Base-by-base conservation (phyloP, 2,888 invertebrate genomes). In the Chrysomela aeneicollis region DNA sequence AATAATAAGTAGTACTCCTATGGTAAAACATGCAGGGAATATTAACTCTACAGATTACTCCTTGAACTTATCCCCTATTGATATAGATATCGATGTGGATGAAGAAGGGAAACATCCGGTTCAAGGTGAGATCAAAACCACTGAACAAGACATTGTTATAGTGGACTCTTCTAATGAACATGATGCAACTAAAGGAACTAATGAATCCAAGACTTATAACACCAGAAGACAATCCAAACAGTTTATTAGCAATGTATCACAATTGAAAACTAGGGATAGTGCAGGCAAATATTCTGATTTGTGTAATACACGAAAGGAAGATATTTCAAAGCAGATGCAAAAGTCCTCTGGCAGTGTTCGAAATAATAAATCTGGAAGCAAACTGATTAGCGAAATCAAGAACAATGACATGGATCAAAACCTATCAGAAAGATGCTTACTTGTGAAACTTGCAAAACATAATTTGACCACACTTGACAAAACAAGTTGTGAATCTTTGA, bases 1-100 rank as follows among this genome's bases (percentile, higher is more conserved):
- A 10, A 26, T 46, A 26, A 26, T 57, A 2, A 57, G 57, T 46
- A 57, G 57, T 57, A 57, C 57, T 6, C 57, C 57, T 15, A 57
- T 46, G 57, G 8, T 9, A 26, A 17, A 22, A 17, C 42, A 57
- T 6, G n/a, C 32, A 15, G 26, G 10, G 15, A n/a, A 26, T 9
- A 17, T 22, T 26, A 22, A 21, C 30, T 46, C 46, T 5, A 46
- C 46, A 21, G 57, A 57, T 1, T 32, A 37, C 26, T 57, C 57
- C 19, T 46, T 57, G 22, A 26, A 57, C 30, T 42, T 57, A 57
- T 57, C 57, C 12, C 57, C 57, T 17, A 57, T 57, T 26, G 12
- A 22, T 26, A 12, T 46, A 5, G 57, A 55, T 22, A 22, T 15
- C 22, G 37, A 37, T 42, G 42, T 15, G 6, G 21, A 46, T 18